These are phyloP conservation scores for Prionchulus punctatus DNA, from an alignment of 2,888 invertebrate species.

Conservation along the genomic window DNA sequence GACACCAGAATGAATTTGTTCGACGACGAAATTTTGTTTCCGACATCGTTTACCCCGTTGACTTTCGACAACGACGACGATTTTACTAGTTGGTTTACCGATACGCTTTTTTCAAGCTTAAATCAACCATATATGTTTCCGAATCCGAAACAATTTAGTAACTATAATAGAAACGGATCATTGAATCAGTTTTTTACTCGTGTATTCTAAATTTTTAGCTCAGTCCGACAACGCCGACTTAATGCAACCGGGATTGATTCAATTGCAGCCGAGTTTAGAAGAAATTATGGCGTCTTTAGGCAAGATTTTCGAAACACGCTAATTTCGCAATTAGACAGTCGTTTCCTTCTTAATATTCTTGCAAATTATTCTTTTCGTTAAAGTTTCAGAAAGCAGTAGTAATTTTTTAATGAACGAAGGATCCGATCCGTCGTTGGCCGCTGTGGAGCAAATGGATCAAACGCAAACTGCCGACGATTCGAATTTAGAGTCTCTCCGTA, in stretches of 20 bases:
- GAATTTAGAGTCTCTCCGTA: neutral
- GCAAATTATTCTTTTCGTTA: too few species aligned
- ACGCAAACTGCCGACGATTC: too few species aligned
- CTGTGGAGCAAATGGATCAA: too few species aligned
- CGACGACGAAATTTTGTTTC: conserved; percentile 6
- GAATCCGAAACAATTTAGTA: conserved; percentile 87
- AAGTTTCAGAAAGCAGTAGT: too few species aligned
- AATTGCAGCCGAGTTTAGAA: conserved; percentile 63
- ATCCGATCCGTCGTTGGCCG: too few species aligned
- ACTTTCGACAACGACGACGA: conserved; percentile 22
- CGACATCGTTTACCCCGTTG: neutral
- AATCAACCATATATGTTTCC: conserved; percentile 78
- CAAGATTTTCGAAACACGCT: neutral
- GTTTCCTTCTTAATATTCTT: too few species aligned
- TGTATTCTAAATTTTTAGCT: conserved; percentile 41
- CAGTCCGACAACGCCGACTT: conserved; percentile 56
- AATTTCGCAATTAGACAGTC: neutral
- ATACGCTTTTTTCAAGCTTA: conserved; percentile 36
- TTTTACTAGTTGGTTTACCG: conserved; percentile 35
- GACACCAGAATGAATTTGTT: neutral
- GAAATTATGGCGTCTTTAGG: conserved; percentile 25
- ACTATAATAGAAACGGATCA: conserved; percentile 20
- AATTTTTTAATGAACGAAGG: too few species aligned
- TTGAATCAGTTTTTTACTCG: too few species aligned
- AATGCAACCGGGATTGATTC: conserved; percentile 91